phyloP scores from a whole-genome alignment of 2,888 invertebrate species.

The Eurytoma californica region DNA sequence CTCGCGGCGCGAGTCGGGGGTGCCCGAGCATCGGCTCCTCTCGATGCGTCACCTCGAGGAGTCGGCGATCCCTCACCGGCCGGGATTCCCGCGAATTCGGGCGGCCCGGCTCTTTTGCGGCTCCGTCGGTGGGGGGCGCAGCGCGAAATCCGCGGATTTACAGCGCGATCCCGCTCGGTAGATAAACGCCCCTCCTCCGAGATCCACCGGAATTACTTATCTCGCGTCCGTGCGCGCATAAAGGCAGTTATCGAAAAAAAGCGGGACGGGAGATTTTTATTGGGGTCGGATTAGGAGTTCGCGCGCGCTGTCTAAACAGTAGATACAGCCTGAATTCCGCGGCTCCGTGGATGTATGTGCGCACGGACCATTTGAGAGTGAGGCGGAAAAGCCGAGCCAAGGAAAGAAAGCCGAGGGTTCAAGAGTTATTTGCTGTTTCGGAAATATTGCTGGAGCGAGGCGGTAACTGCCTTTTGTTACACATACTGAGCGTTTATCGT shows the following conservation, averaged over 20 bases:
- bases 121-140: background rate
- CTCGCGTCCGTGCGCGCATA: background rate
- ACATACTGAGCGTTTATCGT: conserved; percentile 29
- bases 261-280: conserved; percentile 34
- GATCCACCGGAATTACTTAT: conserved; percentile 42
- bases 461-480: background rate
- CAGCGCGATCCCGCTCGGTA: conserved; percentile 29
- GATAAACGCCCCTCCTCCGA: background rate
- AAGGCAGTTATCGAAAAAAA: conserved; percentile 25
- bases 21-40: conserved; percentile 63
- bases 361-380: conserved; percentile 6
- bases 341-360: background rate
- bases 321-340: conserved; percentile 34
- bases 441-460: background rate
- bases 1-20: conserved; percentile 62
- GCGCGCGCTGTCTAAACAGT: conserved; percentile 35
- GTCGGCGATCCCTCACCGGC: conserved; percentile 11
- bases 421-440: conserved; percentile 33
- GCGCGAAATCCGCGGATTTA: conserved; percentile 30
- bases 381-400: background rate
- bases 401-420: conserved; percentile 6
- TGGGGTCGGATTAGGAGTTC: background rate
- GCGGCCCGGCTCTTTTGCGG: background rate
- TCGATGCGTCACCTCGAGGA: conserved; percentile 52
- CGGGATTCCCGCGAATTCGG: conserved; percentile 37